phyloP scores from a whole-genome alignment of 2,113 vertebrate species.

The Planiliza haematocheilus region DNA sequence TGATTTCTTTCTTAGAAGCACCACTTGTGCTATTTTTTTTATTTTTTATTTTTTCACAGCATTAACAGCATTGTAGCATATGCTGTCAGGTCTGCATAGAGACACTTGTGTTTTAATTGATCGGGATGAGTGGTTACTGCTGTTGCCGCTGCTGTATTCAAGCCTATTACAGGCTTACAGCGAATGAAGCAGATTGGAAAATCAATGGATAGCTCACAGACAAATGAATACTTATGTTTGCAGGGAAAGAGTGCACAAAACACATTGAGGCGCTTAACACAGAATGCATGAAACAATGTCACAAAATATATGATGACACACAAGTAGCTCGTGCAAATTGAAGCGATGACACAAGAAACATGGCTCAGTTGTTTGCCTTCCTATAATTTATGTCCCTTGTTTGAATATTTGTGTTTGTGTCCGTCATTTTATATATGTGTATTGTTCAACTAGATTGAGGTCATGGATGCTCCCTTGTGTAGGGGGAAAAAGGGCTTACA shows the following conservation, averaged over 20 bases:
- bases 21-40: too few species aligned
- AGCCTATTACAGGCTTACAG: constrained; percentile 72
- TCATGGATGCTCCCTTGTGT: constrained; percentile 54
- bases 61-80: too few species aligned
- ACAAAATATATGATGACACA: neutral
- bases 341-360: constrained; percentile 18
- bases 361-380: constrained; percentile 30
- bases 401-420: constrained; percentile 9
- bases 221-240: constrained; percentile 11
- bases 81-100: neutral
- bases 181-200: constrained; percentile 43
- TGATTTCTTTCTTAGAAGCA: neutral
- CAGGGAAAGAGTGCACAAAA: neutral
- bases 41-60: neutral
- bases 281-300: constrained; percentile 2
- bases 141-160: constrained; percentile 39
- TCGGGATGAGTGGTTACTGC: constrained; percentile 35
- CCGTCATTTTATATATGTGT: constrained; percentile 13
- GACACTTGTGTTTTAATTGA: constrained; percentile 14
- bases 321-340: neutral
- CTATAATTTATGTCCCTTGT: constrained; percentile 24
- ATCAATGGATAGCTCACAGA: neutral
- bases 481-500: constrained; percentile 27
- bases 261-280: neutral
- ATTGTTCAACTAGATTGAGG: constrained; percentile 50